Conservation (phyloP, 1,140 invertebrate species). For the Rhyacophila brunnea region DNA sequence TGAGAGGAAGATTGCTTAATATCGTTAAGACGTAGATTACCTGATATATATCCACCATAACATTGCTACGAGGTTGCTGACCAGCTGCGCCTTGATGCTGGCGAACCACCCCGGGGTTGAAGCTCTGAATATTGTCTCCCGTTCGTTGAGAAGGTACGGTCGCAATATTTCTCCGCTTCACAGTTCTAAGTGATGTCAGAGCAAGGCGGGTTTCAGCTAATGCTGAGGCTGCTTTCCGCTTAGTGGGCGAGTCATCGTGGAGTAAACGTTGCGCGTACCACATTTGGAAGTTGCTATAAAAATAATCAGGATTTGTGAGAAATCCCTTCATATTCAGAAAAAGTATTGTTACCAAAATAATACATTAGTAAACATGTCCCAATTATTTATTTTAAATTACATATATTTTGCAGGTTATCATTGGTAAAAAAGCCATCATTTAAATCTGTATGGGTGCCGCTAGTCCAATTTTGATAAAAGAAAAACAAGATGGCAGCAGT, state of each 20-base stretch:
- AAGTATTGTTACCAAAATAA: no score
- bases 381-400: no score
- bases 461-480: no score
- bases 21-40: constrained; percentile 34
- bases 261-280: constrained; percentile 60
- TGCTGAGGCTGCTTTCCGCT: constrained; percentile 52
- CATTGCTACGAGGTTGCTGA: constrained; percentile 40
- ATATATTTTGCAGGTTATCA: no score
- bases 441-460: no score
- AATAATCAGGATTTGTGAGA: no score
- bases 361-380: no score
- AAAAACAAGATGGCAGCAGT: no score
- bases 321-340: no score
- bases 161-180: constrained; percentile 56
- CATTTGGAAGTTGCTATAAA: constrained; percentile 61
- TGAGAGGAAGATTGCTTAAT: no score
- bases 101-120: constrained; percentile 43
- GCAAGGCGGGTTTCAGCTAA: constrained; percentile 68
- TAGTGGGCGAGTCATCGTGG: constrained; percentile 59
- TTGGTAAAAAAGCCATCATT: no score
- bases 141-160: constrained; percentile 49
- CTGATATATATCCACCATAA: constrained; percentile 52
- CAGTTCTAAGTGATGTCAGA: constrained; percentile 65
- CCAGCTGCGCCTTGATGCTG: constrained; percentile 36
- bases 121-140: constrained; percentile 45